Evolutionary conservation across 2,113 vertebrate species (phyloP), one percentile per base, ranked within the genome.

Genomic region (Xiphophorus couchianus): DNA sequence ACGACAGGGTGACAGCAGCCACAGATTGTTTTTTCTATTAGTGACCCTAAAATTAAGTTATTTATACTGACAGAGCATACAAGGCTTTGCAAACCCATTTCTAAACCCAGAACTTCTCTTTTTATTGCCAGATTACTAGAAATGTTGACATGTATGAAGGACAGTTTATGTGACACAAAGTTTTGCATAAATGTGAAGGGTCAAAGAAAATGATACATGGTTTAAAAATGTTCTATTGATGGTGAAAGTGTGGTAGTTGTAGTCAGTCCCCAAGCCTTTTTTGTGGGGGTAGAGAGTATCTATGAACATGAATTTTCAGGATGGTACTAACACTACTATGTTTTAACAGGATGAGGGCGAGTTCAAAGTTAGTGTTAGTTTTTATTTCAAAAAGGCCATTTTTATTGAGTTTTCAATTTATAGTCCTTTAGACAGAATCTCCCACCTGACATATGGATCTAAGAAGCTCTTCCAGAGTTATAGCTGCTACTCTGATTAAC

Each of bases 1-100:
- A 84, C 9, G 10, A 74, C 39, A 3, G 1, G 31, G 48, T 44
- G 74, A 78, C 77, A 54, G 76, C 44, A 11, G 66, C 62, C 62
- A 76, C 70, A 71, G 74, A 82, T 87, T 31, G 62, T 68, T 84
- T 81, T 66, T 69, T 77, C 39, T 66, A 78, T 74, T 30, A 68
- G 60, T 29, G 69, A 73, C 61, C 84, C 73, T 51, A 51, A 71
- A 76, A 78, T 88, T 64, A 69, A 78, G 69, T 84, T 1, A 25
- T 74, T 81, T 48, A 72, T 51, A 61, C 73, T 10, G 54, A 70
- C 63, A 54, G 67, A 15, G 54, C 17, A 68, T 29, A 64, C 13
- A 7, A 58, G 6, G 8, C 22, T 25, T n/a, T 58, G 7, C 51
- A 25, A 58, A n/a, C 5, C 51, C 25, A 58, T 58, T 58, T n/a